phyloP scores from a whole-genome alignment of 2,113 vertebrate species.

The Lophius piscatorius region DNA sequence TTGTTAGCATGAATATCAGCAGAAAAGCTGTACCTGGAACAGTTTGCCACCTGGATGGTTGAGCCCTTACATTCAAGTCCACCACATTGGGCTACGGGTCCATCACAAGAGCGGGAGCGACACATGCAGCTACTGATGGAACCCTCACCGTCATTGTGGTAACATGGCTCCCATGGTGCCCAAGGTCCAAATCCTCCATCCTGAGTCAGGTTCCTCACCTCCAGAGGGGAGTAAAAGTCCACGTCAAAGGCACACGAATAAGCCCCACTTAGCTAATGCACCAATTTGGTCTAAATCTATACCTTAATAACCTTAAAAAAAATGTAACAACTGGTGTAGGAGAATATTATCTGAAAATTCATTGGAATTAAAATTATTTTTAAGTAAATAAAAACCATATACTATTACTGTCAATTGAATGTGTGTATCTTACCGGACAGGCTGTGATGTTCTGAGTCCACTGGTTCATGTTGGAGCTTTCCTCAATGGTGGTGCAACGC shows the following conservation, averaged over 20 bases:
- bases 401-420: neutral
- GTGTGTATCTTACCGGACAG: constrained; percentile 87
- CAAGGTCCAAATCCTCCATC: constrained; percentile 87
- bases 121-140: constrained; percentile 88
- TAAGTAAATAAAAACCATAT: no score
- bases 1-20: neutral
- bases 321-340: no score
- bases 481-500: constrained; percentile 90
- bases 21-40: constrained; percentile 86
- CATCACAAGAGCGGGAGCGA: constrained; percentile 86
- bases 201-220: constrained; percentile 91
- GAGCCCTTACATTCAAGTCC: constrained; percentile 87
- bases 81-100: constrained; percentile 87
- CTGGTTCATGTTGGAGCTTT: constrained; percentile 91
- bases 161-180: constrained; percentile 88
- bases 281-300: neutral
- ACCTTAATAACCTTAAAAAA: no score
- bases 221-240: constrained; percentile 1
- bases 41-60: constrained; percentile 91
- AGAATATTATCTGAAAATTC: no score
- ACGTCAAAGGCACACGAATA: neutral
- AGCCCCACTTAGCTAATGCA: neutral
- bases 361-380: no score
- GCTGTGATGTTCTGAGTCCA: constrained; percentile 91
- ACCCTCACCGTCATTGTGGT: constrained; percentile 84